Evolutionary conservation across 2,888 invertebrate species (phyloP).

Genomic region (Amitus sp.): DNA sequence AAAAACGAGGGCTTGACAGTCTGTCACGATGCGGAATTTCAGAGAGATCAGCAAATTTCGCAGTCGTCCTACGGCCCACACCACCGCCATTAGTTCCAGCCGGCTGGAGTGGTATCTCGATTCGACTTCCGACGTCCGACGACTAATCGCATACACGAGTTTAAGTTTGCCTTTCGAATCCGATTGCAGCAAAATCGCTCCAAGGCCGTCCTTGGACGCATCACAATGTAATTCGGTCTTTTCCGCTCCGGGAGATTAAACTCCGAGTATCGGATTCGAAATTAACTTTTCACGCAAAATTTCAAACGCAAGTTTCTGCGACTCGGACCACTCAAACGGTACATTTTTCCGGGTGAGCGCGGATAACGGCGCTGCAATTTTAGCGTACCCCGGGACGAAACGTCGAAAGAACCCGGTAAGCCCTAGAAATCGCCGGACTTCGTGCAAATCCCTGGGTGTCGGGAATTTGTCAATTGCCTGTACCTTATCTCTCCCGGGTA

Average conservation of each 20-base stretch:
- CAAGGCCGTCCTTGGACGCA: neutral
- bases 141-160: neutral
- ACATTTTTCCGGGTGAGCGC: neutral
- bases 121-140: constrained; percentile 1
- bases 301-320: too few species aligned
- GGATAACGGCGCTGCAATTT: neutral
- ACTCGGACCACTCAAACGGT: too few species aligned
- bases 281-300: too few species aligned
- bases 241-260: too few species aligned
- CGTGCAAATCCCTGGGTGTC: constrained; percentile 3
- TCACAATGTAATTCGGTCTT: neutral
- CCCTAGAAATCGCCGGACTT: constrained; percentile 4
- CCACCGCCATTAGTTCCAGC: constrained; percentile 7
- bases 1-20: neutral
- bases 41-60: neutral
- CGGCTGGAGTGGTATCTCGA: neutral
- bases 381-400: neutral
- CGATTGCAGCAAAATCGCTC: constrained; percentile 1
- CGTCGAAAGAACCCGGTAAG: constrained; percentile 9
- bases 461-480: constrained; percentile 12
- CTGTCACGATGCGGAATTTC: too few species aligned
- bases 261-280: too few species aligned
- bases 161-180: neutral
- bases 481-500: constrained; percentile 4
- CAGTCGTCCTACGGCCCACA: constrained; percentile 4